phyloP scores from a whole-genome alignment of 1,140 invertebrate species.

The Notospermus geniculatus region DNA sequence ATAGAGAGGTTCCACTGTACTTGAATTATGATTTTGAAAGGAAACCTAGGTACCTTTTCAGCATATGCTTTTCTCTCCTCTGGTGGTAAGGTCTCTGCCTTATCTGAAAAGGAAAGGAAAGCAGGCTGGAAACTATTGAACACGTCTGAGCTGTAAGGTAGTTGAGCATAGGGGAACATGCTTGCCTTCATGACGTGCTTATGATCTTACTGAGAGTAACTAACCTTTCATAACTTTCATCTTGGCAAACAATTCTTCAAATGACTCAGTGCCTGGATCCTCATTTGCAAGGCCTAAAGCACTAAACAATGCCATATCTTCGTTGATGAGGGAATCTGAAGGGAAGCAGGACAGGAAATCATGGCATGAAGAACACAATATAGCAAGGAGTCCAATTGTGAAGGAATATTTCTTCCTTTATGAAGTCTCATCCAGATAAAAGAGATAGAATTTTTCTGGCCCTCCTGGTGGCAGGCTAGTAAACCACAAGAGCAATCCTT shows the following conservation, averaged over 20 bases:
- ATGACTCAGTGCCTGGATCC: constrained; percentile 41
- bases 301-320: constrained; percentile 11
- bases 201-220: too few relatives aligned
- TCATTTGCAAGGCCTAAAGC: constrained; percentile 19
- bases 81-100: constrained; percentile 63
- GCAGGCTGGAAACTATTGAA: neutral
- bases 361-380: too few relatives aligned
- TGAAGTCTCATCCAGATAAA: too few relatives aligned
- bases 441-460: too few relatives aligned
- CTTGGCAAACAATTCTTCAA: constrained; percentile 52
- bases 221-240: constrained; percentile 54
- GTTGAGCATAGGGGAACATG: neutral
- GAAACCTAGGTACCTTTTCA: constrained; percentile 59
- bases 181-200: too few relatives aligned
- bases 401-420: too few relatives aligned
- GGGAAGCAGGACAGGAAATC: neutral
- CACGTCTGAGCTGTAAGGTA: neutral
- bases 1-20: too few relatives aligned
- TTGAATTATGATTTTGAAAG: neutral
- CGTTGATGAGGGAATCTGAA: constrained; percentile 17
- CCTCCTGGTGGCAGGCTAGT: too few relatives aligned
- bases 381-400: too few relatives aligned
- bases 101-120: constrained; percentile 57
- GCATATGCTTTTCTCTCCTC: constrained; percentile 70
- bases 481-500: too few relatives aligned